Evolutionary conservation across 2,797 vertebrate genomes (phyloP), one percentile per base, ranked within the genome.

Genomic region (Coregonus sp.): DNA sequence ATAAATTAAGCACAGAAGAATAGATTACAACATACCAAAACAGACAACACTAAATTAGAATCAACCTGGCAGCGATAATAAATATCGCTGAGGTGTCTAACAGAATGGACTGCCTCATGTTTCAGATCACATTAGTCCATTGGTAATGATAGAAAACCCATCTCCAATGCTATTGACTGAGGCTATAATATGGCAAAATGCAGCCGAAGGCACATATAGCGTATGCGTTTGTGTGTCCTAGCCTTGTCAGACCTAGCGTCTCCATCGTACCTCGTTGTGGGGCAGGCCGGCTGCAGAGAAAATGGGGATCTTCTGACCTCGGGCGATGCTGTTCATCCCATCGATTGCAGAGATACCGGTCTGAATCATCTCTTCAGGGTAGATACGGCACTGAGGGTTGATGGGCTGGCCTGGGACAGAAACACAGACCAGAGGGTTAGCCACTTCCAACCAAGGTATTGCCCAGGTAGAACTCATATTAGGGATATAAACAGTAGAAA

Each of bases 321-420:
- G 93, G 84, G 98, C 98, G 66, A 99, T 99, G 68, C 98, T 99
- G 92, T 99, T 99, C 98, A 99, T 99, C 75, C 96, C 97, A 73
- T 99, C 98, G 0, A 99, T 99, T 78, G 98, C 98, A 0, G 98
- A 99, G 88, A 99, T 98, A 7, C 98, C 98, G 0, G 98, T 99
- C 90, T 99, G 98, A 89, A 99, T 99, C 98, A 99, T 99, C 80
- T 99, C 98, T 86, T 99, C 98, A 0, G 98, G 98, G 75, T 99
- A 99, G 89, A 99, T 99, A 25, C 98, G 96, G 78, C 97, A 99
- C 88, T 99, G 96, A 85, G 98, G 98, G 70, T 99, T 99, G 82
- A 99, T 97, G 1, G 96, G 96, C 78, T 97, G 96, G 20, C 96
- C 96, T 97, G 82, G 4, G 16, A 1, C 40, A 5, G 40, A 47